Conservation (phyloP, 2,888 invertebrate species). For the Calliopum simillimum region DNA sequence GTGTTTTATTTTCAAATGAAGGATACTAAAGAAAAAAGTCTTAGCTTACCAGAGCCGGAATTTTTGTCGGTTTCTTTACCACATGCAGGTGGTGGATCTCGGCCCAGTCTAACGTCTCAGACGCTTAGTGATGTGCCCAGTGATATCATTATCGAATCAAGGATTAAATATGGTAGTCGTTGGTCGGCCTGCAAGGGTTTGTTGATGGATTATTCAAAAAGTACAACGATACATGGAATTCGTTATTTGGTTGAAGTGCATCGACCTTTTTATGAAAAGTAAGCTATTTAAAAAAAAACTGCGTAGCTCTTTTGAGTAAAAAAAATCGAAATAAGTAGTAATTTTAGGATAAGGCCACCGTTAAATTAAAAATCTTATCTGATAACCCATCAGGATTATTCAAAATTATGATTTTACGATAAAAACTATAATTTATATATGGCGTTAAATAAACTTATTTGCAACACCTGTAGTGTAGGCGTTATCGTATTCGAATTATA, state of each 20-base stretch:
- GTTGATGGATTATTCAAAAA: conserved; percentile 61
- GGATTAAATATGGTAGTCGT: conserved; percentile 61
- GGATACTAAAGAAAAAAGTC: conserved; percentile 30
- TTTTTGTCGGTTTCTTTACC: conserved; percentile 44
- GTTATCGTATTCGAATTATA: no score
- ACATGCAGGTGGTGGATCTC: neutral
- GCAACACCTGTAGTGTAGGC: no score
- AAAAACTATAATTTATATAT: no score
- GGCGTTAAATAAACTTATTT: no score
- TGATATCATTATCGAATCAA: conserved; percentile 62
- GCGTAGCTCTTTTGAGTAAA: neutral
- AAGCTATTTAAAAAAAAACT: conserved; percentile 23
- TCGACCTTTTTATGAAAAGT: conserved; percentile 64
- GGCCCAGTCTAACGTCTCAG: conserved; percentile 58
- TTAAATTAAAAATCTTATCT: no score
- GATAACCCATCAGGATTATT: no score
- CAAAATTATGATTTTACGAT: no score
- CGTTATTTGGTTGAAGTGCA: conserved; percentile 63
- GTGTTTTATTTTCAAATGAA: neutral
- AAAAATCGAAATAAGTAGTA: neutral
- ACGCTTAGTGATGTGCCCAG: conserved; percentile 63
- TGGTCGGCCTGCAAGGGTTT: conserved; percentile 60
- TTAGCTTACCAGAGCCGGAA: conserved; percentile 48
- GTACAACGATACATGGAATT: conserved; percentile 63
- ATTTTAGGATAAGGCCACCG: no score